A percentile compares a stretch with the other conserved stretches of the same genome.
Conservation (phyloP, 2,113 vertebrate genomes). For the Oreotrochilus melanogaster region DNA sequence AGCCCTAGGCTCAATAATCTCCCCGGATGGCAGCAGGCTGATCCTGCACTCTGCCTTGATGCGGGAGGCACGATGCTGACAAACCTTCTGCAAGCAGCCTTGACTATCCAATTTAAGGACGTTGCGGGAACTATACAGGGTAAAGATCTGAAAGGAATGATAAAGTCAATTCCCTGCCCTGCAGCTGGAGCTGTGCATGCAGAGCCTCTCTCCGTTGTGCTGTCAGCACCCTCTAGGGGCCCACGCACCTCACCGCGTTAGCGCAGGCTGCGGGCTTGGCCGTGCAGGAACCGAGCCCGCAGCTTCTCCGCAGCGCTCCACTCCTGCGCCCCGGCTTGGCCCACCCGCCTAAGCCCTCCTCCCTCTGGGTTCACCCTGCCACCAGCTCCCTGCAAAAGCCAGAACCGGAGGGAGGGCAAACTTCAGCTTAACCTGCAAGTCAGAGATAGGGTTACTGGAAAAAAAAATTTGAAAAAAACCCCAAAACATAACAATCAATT, state of each 20-base stretch:
- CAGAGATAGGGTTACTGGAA: not conserved
- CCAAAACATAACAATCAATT: not conserved
- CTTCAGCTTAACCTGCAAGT: not conserved
- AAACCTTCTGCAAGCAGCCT: not conserved
- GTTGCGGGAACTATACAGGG: not conserved
- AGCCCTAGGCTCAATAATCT: fast-evolving
- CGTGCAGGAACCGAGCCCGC: not conserved
- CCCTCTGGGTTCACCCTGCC: not conserved
- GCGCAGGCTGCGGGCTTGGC: not conserved
- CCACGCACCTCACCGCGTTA: not conserved
- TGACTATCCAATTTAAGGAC: not conserved
- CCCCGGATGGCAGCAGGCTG: not conserved
- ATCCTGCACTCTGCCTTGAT: not conserved
- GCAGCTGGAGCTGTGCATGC: not conserved
- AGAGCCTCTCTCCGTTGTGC: not conserved
- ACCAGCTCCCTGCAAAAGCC: too few species aligned
- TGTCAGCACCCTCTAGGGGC: slow-evolving; percentile 65
- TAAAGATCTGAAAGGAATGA: not conserved
- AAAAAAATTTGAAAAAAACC: too few species aligned
- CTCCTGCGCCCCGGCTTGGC: not conserved
- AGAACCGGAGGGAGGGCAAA: fast-evolving
- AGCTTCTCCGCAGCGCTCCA: not conserved
- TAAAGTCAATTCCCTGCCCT: not conserved
- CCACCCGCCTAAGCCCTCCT: too few species aligned
- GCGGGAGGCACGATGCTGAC: not conserved